Percentiles rank a stretch among this genome's conserved stretches.
Evolutionary conservation across 2,113 vertebrate genomes (phyloP).

Genomic region (Cephalopholis sonnerati): DNA sequence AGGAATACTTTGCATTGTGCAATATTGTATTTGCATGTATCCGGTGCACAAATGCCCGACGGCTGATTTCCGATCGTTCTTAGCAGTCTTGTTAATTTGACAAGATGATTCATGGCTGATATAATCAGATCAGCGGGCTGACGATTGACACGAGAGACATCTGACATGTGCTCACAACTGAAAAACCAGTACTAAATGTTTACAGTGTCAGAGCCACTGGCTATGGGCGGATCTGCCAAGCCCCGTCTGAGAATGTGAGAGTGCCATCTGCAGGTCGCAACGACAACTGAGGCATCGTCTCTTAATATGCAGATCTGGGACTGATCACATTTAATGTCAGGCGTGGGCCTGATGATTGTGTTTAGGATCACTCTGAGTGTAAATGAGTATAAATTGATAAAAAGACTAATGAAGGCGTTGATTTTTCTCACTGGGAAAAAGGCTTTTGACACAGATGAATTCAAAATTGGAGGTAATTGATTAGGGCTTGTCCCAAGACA

Average conservation of each 20-base stretch:
- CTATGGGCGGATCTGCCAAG: constrained; percentile 53
- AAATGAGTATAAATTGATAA: not conserved
- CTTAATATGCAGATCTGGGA: not conserved
- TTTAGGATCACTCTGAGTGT: not conserved
- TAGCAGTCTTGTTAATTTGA: constrained; percentile 4
- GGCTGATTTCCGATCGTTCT: not conserved
- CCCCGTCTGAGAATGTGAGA: constrained; percentile 46
- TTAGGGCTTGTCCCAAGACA: not conserved
- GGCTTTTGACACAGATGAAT: not conserved
- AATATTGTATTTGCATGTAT: constrained; percentile 5
- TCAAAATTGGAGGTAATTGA: not conserved
- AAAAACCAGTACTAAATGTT: constrained; percentile 59
- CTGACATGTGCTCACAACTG: constrained; percentile 33
- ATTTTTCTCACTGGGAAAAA: not conserved
- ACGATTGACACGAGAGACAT: constrained; percentile 18
- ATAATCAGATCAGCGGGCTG: constrained; percentile 12
- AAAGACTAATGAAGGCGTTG: not conserved
- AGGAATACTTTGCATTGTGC: not conserved
- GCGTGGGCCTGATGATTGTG: not conserved
- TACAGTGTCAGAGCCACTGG: constrained; percentile 18
- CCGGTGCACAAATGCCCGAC: not conserved
- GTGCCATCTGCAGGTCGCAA: constrained; percentile 74
- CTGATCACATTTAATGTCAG: not conserved
- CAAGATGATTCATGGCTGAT: constrained; percentile 31
- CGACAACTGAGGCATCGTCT: not conserved